Conservation (phyloP, 2,797 vertebrate genomes). For the Coranthus polyacanthus region DNA sequence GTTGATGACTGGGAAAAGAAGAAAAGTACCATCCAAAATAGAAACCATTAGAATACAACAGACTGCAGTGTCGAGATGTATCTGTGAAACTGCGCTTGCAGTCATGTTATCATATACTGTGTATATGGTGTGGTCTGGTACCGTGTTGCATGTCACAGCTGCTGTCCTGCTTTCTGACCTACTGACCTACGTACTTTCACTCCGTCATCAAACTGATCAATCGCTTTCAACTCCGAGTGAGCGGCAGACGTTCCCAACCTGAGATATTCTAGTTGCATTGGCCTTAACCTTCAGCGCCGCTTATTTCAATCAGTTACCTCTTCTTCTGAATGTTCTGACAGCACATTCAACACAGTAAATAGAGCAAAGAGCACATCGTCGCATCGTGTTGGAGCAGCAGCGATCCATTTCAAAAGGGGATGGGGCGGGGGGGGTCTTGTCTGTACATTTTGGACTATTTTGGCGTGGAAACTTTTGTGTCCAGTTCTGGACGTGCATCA, state of each 20-base stretch:
- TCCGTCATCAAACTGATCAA: background rate
- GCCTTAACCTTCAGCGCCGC: background rate
- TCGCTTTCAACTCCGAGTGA: background rate
- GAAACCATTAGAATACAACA: no score
- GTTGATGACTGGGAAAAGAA: background rate
- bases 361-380: slow-evolving; percentile 19
- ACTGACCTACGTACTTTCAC: slow-evolving; percentile 19
- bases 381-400: no score
- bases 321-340: slow-evolving; percentile 1
- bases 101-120: background rate
- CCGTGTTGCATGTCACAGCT: background rate
- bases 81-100: background rate
- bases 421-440: no score
- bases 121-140: background rate
- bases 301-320: background rate
- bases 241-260: slow-evolving; percentile 1
- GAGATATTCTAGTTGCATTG: background rate
- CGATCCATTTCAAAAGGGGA: no score
- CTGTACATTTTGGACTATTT: slow-evolving; percentile 61
- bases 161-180: background rate
- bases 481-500: slow-evolving; percentile 10
- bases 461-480: slow-evolving; percentile 32
- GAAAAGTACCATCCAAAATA: background rate
- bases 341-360: background rate
- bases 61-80: background rate